Conservation (phyloP, 2,888 invertebrate genomes). For the Caenorhabditis sp. region DNA sequence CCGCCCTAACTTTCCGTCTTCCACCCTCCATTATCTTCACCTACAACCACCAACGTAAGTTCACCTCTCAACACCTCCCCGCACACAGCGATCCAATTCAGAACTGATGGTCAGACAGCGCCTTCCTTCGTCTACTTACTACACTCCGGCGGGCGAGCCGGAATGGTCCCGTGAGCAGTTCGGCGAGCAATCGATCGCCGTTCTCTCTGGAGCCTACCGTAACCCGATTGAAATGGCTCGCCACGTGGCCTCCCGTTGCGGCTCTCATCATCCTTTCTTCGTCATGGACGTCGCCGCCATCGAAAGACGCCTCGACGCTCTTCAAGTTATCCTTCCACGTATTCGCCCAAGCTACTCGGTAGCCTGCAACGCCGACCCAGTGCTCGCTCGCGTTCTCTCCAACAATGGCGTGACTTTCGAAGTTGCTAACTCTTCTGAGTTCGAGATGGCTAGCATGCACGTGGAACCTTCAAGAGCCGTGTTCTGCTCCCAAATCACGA, state of each 20-base stretch:
- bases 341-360: slow-evolving; percentile 84
- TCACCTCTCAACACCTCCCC: neutral
- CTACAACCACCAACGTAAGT: slow-evolving; percentile 3
- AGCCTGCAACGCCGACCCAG: slow-evolving; percentile 93
- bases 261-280: slow-evolving; percentile 70
- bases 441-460: slow-evolving; percentile 39
- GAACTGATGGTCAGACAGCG: slow-evolving; percentile 63
- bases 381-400: slow-evolving; percentile 82
- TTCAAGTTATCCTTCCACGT: slow-evolving; percentile 85
- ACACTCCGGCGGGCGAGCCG: slow-evolving; percentile 56
- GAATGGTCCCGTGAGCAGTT: slow-evolving; percentile 60
- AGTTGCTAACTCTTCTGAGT: slow-evolving; percentile 80
- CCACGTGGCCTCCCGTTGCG: slow-evolving; percentile 60
- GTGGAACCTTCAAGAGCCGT: slow-evolving; percentile 52
- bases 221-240: slow-evolving; percentile 61
- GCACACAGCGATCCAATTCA: neutral
- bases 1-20: slow-evolving; percentile 54
- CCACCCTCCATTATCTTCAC: neutral
- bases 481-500: slow-evolving; percentile 53
- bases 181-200: slow-evolving; percentile 61
- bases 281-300: slow-evolving; percentile 76
- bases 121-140: slow-evolving; percentile 64
- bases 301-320: slow-evolving; percentile 80
- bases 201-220: slow-evolving; percentile 52
- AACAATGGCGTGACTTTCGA: slow-evolving; percentile 90